phyloP scores from a whole-genome alignment of 2,113 vertebrate genomes.

The Festucalex cinctus region DNA sequence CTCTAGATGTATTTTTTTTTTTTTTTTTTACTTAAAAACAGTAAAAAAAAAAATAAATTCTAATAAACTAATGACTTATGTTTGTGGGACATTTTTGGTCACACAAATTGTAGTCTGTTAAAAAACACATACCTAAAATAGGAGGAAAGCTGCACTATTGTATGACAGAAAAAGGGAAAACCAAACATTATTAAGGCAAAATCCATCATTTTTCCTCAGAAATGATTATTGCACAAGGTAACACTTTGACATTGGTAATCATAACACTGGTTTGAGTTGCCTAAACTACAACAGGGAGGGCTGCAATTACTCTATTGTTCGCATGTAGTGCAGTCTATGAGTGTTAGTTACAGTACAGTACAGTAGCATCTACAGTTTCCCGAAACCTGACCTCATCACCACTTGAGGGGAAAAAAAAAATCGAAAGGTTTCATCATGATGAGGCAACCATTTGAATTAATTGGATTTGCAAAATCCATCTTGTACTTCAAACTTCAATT shows the following conservation, averaged over 20 bases:
- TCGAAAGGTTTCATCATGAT: background rate
- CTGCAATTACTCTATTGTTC: background rate
- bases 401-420: background rate
- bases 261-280: background rate
- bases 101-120: background rate
- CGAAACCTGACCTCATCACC: slow-evolving; percentile 19
- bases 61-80: no score
- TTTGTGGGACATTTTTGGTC: no score
- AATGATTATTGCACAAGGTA: background rate
- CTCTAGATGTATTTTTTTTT: no score
- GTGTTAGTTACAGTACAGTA: background rate
- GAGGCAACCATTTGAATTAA: slow-evolving; percentile 3
- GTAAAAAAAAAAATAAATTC: no score
- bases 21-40: no score
- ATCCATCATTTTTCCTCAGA: background rate
- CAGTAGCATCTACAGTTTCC: slow-evolving; percentile 8
- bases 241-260: background rate
- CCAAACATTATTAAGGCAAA: background rate
- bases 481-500: background rate
- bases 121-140: background rate
- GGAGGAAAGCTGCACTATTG: background rate
- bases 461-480: background rate
- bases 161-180: background rate
- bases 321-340: background rate
- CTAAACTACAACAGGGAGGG: background rate